A percentile compares a stretch with the other conserved stretches of the same genome.
phyloP scores from a whole-genome alignment of 2,888 invertebrate genomes.

The Cephus pygmeus region DNA sequence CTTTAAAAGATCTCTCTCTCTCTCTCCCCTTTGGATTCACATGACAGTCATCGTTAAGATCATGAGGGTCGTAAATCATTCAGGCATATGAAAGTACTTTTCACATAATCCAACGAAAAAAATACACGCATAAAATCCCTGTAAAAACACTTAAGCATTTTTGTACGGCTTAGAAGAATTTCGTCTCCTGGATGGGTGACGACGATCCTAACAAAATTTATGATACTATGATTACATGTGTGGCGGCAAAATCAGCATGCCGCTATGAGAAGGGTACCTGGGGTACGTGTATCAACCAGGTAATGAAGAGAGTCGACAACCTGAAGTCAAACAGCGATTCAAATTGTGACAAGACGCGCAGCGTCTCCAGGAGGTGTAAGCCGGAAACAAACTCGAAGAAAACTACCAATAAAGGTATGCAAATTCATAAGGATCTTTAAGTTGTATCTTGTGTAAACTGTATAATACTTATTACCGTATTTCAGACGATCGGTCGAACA shows the following conservation, averaged over 20 bases:
- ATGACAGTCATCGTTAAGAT: not conserved
- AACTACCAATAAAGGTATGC: constrained; percentile 57
- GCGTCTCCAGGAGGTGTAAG: constrained; percentile 89
- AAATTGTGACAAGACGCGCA: constrained; percentile 84
- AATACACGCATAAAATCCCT: not conserved
- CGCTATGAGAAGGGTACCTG: constrained; percentile 90
- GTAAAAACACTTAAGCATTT: not conserved
- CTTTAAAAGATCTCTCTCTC: not conserved
- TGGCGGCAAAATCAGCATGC: constrained; percentile 73
- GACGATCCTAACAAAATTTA: constrained; percentile 6
- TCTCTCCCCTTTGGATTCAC: not conserved
- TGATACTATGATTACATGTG: constrained; percentile 40
- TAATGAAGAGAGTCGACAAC: constrained; percentile 86
- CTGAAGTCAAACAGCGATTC: constrained; percentile 85
- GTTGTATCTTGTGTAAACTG: not conserved
- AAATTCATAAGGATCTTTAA: not conserved
- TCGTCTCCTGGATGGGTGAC: not conserved
- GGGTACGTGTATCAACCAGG: constrained; percentile 85
- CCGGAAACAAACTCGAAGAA: constrained; percentile 54
- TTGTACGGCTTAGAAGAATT: not conserved
- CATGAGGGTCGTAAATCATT: not conserved
- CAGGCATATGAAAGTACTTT: not conserved
- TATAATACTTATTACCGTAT: constrained; percentile 10
- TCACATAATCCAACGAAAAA: not conserved
- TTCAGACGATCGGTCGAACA: constrained; percentile 61